Conservation (phyloP, 2,797 vertebrate genomes). For the Champsocephalus esox region DNA sequence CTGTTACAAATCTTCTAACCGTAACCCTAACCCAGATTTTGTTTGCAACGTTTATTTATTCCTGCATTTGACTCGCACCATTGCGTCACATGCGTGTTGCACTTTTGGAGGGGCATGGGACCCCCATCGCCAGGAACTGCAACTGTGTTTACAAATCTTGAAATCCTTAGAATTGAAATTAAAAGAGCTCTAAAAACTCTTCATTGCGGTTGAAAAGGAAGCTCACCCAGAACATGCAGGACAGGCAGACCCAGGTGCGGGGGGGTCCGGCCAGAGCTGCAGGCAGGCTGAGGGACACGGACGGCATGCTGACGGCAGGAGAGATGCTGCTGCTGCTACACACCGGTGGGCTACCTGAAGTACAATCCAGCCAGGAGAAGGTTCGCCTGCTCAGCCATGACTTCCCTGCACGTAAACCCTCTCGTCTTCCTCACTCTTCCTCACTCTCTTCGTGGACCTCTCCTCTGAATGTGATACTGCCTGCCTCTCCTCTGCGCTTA, state of each 20-base stretch:
- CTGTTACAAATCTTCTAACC: too few species aligned
- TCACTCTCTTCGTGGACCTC: slow-evolving; percentile 47
- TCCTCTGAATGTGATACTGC: slow-evolving; percentile 64
- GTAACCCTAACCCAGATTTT: too few species aligned
- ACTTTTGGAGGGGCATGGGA: too few species aligned
- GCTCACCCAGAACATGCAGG: slow-evolving; percentile 97
- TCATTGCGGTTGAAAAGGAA: background rate
- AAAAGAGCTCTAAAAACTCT: too few species aligned
- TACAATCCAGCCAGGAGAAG: slow-evolving; percentile 68
- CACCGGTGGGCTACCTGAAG: slow-evolving; percentile 45
- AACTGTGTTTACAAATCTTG: too few species aligned
- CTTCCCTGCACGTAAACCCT: slow-evolving; percentile 57
- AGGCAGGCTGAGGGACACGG: slow-evolving; percentile 84
- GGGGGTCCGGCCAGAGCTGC: slow-evolving; percentile 84
- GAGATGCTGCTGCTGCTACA: slow-evolving; percentile 58
- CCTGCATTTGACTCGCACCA: too few species aligned
- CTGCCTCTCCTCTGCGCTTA: slow-evolving; percentile 64
- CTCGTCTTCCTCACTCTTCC: slow-evolving; percentile 27
- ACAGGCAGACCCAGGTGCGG: slow-evolving; percentile 94
- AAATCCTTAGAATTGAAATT: too few species aligned
- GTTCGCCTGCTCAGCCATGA: slow-evolving; percentile 76
- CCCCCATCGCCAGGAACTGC: too few species aligned
- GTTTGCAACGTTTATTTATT: too few species aligned
- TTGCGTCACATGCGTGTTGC: too few species aligned
- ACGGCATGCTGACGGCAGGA: slow-evolving; percentile 78